phyloP scores from a whole-genome alignment of 2,113 vertebrate genomes.

The Psephotus haematonotus region DNA sequence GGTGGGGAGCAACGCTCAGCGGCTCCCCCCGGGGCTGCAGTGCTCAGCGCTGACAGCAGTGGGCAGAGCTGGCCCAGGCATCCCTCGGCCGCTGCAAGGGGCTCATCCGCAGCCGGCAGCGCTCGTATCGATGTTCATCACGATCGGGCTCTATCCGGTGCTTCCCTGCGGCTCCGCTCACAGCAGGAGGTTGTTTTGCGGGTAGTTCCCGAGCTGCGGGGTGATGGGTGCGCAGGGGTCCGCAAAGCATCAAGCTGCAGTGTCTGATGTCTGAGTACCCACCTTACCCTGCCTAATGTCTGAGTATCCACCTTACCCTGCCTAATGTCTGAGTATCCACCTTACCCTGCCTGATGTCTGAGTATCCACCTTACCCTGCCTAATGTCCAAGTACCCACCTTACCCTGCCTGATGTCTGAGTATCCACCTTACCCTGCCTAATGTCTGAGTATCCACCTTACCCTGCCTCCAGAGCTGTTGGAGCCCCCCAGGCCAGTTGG shows the following conservation, averaged over 20 bases:
- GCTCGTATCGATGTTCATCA: accelerated
- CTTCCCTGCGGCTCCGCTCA: neutral
- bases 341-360: neutral
- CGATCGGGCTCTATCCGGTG: accelerated
- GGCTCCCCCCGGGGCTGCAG: neutral
- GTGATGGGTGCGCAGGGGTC: accelerated
- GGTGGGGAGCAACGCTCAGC: constrained; percentile 60
- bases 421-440: neutral
- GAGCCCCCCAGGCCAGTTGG: neutral
- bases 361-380: neutral
- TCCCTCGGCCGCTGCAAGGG: neutral
- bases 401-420: neutral
- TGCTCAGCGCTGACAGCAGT: neutral
- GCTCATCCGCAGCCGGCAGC: neutral
- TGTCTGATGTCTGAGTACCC: accelerated
- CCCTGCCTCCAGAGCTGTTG: neutral
- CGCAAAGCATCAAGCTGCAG: accelerated
- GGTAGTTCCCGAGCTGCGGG: accelerated
- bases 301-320: neutral
- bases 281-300: neutral
- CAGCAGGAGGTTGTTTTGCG: accelerated
- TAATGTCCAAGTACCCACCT: neutral
- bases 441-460: accelerated
- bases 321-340: neutral
- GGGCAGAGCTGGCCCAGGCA: neutral